Base-by-base conservation (phyloP, 2,113 vertebrate species). In the Mesocricetus auratus region DNA sequence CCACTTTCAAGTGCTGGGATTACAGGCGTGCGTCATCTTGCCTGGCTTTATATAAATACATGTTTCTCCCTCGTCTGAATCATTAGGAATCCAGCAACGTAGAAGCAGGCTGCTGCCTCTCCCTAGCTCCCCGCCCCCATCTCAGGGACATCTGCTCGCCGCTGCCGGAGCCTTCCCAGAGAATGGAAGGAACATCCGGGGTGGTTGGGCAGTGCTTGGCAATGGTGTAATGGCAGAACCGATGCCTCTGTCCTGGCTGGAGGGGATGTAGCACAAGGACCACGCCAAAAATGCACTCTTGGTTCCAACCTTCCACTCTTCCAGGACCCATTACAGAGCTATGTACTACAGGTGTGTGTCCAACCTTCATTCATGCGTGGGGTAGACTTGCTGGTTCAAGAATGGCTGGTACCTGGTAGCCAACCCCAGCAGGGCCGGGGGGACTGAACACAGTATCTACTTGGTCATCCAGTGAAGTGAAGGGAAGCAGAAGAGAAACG, bases 1-100 rank as follows among this genome's bases (percentile, higher is more conserved):
- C 64, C 45, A 69, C 64, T 53, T 68, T 68, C 85, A 86, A 86
- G 64, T n/a, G 33, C 64, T 22, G 10, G 85, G 85, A 86, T 50
- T 69, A 87, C 85, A 71, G 47, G 85, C 31, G 2, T 69, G 64
- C 19, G 62, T 50, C 85, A 87, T 47, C 42, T 64, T 62, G 81
- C 83, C 83, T 66, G 83, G 62, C 47, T 86, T 85, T 47, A 86
- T 68, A 66, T 85, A 85, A 45, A 85, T 85, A 85, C 81, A 64
- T 64, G 58, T 42, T 62, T 83, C 58, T 66, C 31, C 62, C 45
- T 69, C 21, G 22, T 87, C 66, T 69, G 45, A 69, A 53, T 69
- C 64, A 68, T 69, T 87, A 87, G 85, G 66, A 87, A 87, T 69
- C 45, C 66, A 50, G 33, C 85, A 87, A 50, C 31, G 33, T 22